Evolutionary conservation across 2,888 invertebrate genomes (phyloP).

Genomic region (Spodoptera littoralis): DNA sequence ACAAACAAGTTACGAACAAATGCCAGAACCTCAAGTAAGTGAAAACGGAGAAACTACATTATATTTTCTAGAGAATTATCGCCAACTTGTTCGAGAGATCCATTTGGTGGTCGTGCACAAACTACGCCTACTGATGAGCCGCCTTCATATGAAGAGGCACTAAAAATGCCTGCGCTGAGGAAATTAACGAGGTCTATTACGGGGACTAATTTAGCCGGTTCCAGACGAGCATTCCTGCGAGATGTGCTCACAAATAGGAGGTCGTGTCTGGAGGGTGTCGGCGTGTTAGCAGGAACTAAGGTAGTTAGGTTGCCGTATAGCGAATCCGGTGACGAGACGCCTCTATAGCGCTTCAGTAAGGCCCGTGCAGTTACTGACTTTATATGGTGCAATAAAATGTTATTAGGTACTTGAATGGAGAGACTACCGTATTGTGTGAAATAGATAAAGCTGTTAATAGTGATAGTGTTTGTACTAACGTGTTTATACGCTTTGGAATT

Average conservation of each 20-base stretch:
- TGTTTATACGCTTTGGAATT: conserved; percentile 73
- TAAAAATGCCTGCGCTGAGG: conserved; percentile 89
- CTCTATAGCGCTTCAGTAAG: conserved; percentile 78
- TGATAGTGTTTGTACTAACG: conserved; percentile 61
- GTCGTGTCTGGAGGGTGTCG: conserved; percentile 84
- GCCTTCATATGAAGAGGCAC: conserved; percentile 91
- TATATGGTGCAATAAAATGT: conserved; percentile 80
- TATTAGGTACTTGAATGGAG: conserved; percentile 48
- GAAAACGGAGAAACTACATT: conserved; percentile 73
- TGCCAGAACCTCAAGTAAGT: conserved; percentile 73
- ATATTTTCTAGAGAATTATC: conserved; percentile 83
- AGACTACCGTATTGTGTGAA: conserved; percentile 43
- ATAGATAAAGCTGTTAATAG: conserved; percentile 56
- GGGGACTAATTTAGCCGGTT: conserved; percentile 86
- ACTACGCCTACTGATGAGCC: conserved; percentile 89
- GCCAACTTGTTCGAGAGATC: conserved; percentile 89
- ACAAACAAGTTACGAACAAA: conserved; percentile 75
- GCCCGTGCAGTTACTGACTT: conserved; percentile 69
- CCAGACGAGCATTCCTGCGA: conserved; percentile 84
- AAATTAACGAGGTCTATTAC: conserved; percentile 89
- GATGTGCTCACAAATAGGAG: conserved; percentile 85
- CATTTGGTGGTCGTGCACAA: conserved; percentile 88
- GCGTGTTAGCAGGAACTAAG: conserved; percentile 81
- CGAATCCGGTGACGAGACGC: conserved; percentile 83
- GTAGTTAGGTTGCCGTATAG: conserved; percentile 80